A percentile compares a stretch with the other conserved stretches of the same genome.
Evolutionary conservation across 1,140 invertebrate genomes (phyloP).

Genomic region (Drosophila nikananu): DNA sequence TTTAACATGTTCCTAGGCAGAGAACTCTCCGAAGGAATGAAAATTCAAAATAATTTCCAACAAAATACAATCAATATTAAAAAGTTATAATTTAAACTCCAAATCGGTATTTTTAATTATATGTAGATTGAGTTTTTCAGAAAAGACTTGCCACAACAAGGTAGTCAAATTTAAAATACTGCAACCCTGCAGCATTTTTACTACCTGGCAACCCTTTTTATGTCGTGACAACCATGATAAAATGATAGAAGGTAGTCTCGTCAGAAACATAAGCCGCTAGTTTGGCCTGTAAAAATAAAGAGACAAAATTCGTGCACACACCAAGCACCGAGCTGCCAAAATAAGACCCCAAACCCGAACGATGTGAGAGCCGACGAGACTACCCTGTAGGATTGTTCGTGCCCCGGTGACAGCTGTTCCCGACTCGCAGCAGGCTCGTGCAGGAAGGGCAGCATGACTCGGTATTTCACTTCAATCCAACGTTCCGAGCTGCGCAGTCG

Average conservation of each 20-base stretch:
- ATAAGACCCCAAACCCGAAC: background rate
- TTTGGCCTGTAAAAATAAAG: background rate
- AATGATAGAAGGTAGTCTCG: background rate
- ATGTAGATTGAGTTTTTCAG: background rate
- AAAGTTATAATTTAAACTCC: background rate
- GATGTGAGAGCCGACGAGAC: background rate
- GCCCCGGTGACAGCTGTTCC: slow-evolving; percentile 51
- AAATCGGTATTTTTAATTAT: background rate
- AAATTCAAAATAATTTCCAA: background rate
- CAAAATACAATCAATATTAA: background rate
- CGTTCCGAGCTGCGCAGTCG: slow-evolving; percentile 65
- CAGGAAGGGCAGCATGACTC: too few species aligned
- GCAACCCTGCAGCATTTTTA: background rate
- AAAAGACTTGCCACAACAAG: too few species aligned
- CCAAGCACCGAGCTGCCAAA: background rate
- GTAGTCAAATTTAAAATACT: background rate
- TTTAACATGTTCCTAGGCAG: background rate
- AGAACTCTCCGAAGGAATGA: too few species aligned
- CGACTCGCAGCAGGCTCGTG: background rate
- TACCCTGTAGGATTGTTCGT: background rate
- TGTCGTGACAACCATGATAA: background rate
- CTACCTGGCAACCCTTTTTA: slow-evolving; percentile 45
- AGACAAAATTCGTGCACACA: too few species aligned
- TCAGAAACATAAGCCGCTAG: too few species aligned
- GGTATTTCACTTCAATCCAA: slow-evolving; percentile 11